A percentile compares a stretch with the other conserved stretches of the same genome.
These are phyloP conservation scores for Plebejus argus DNA, from an alignment of 2,888 invertebrate genomes.

Conservation along the genomic window DNA sequence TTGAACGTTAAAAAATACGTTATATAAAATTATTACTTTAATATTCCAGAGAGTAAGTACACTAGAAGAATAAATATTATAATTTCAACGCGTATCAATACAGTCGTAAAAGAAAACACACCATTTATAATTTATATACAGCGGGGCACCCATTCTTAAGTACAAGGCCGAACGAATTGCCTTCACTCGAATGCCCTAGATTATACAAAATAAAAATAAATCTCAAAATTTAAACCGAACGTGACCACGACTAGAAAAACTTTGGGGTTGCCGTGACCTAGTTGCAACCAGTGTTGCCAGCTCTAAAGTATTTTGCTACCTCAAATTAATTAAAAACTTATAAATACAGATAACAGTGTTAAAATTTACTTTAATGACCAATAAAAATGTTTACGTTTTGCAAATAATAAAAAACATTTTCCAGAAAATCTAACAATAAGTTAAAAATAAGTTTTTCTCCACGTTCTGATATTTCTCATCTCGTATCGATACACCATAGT, in stretches of 20 bases:
- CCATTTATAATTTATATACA: constrained; percentile 14
- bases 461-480: no score
- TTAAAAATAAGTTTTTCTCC: no score
- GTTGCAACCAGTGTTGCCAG: background rate
- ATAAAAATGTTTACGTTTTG: no score
- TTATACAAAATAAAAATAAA: constrained; percentile 31
- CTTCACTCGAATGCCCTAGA: constrained; percentile 25
- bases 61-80: background rate
- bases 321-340: background rate
- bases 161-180: constrained; percentile 26
- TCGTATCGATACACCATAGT: background rate
- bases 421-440: no score
- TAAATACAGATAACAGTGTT: background rate
- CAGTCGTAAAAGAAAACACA: background rate
- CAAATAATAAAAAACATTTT: no score
- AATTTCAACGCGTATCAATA: background rate
- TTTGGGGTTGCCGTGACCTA: constrained; percentile 29
- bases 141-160: background rate
- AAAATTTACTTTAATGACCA: no score
- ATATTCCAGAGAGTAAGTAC: background rate
- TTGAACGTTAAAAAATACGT: no score
- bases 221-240: constrained; percentile 29
- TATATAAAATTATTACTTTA: background rate
- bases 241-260: constrained; percentile 27
- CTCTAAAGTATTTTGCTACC: background rate